Evolutionary conservation across 2,888 invertebrate genomes (phyloP).

Genomic region (Leucophenga montana): DNA sequence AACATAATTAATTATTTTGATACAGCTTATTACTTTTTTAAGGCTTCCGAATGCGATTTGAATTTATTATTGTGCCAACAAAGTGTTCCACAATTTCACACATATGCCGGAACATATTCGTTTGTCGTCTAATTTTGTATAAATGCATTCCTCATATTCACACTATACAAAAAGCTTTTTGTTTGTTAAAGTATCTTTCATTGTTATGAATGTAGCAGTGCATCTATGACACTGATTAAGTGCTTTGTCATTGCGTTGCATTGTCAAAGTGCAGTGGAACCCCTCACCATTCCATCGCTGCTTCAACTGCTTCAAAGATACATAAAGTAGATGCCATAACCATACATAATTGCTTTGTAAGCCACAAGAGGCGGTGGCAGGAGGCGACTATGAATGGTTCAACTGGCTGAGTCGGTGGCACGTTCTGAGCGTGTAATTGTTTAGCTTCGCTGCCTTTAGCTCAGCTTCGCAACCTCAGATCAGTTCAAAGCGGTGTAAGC

Average conservation of each 20-base stretch:
- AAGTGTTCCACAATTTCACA: too few species aligned
- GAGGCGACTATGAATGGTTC: too few species aligned
- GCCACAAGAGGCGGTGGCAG: slow-evolving; percentile 2
- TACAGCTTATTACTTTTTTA: too few species aligned
- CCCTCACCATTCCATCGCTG: neutral
- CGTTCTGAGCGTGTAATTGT: slow-evolving; percentile 23
- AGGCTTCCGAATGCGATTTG: too few species aligned
- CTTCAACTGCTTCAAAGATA: too few species aligned
- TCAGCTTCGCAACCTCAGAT: neutral
- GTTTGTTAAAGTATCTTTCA: neutral
- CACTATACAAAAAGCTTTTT: neutral
- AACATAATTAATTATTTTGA: too few species aligned
- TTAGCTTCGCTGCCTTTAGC: neutral
- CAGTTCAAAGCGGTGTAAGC: too few species aligned
- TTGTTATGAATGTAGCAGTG: neutral
- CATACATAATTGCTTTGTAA: slow-evolving; percentile 7
- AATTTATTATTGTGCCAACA: too few species aligned
- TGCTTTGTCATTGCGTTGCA: slow-evolving; percentile 9
- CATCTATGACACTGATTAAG: slow-evolving; percentile 16
- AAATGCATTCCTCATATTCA: too few species aligned
- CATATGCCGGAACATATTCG: too few species aligned
- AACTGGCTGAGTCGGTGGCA: slow-evolving; percentile 3
- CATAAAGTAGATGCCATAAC: too few species aligned
- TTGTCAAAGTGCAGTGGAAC: slow-evolving; percentile 6
- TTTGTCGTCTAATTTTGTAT: too few species aligned